phyloP scores from a whole-genome alignment of 2,888 invertebrate species.

The Cheilosia vernalis region DNA sequence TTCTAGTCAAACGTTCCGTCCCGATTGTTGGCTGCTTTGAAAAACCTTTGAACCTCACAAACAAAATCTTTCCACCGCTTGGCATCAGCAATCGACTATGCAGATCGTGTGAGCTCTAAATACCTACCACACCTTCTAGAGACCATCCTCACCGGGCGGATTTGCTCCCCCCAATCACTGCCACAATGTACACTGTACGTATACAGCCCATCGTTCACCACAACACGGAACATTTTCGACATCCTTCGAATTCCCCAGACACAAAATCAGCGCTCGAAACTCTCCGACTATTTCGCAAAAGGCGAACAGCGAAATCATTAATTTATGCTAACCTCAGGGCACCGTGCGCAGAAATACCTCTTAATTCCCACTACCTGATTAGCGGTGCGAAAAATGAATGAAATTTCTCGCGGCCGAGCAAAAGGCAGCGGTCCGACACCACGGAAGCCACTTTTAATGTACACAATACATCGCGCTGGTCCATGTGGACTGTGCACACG shows the following conservation, averaged over 20 bases:
- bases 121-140: too few relatives aligned
- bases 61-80: too few relatives aligned
- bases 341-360: slow-evolving; percentile 5
- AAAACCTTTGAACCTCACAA: too few relatives aligned
- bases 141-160: too few relatives aligned
- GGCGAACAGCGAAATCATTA: slow-evolving; percentile 9
- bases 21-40: too few relatives aligned
- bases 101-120: too few relatives aligned
- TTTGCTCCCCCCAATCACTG: too few relatives aligned
- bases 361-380: slow-evolving; percentile 31
- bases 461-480: slow-evolving; percentile 16
- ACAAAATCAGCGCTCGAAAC: not conserved
- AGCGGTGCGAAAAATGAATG: slow-evolving; percentile 44
- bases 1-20: too few relatives aligned
- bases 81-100: too few relatives aligned
- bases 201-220: not conserved
- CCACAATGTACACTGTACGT: too few relatives aligned
- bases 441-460: slow-evolving; percentile 23
- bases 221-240: not conserved
- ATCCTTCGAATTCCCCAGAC: not conserved
- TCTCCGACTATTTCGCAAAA: slow-evolving; percentile 4
- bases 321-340: slow-evolving; percentile 29
- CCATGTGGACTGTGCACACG: slow-evolving; percentile 9
- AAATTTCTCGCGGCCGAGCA: slow-evolving; percentile 27
- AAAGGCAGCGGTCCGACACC: slow-evolving; percentile 26